These are phyloP conservation scores for Glandiceps talaboti DNA, from an alignment of 53 echinoderm and acorn worm species.

Conservation along the genomic window DNA sequence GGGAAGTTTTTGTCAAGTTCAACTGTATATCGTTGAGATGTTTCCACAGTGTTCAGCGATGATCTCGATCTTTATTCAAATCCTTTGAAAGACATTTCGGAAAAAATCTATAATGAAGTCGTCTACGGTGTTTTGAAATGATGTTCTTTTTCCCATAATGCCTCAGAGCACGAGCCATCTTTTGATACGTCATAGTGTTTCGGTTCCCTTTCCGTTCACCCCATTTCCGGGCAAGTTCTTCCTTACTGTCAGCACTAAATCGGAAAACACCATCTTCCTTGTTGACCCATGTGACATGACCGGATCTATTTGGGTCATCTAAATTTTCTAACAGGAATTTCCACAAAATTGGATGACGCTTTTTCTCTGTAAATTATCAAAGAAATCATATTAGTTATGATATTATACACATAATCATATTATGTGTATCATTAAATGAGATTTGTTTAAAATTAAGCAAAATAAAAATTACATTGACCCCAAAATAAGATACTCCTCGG, in stretches of 20 bases:
- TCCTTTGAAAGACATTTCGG: too few relatives aligned
- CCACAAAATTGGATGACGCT: too few relatives aligned
- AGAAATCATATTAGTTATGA: too few relatives aligned
- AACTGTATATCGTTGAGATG: too few relatives aligned
- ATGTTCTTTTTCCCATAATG: slow-evolving; percentile 79
- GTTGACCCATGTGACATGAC: slow-evolving; percentile 73
- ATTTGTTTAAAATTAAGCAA: too few relatives aligned
- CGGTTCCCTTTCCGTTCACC: slow-evolving; percentile 68
- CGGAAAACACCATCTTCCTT: slow-evolving; percentile 65
- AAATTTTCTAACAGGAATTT: slow-evolving; percentile 76
- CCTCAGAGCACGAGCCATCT: slow-evolving; percentile 93
- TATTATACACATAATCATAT: too few relatives aligned
- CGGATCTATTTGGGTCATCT: slow-evolving; percentile 39
- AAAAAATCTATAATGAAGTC: slow-evolving; percentile 85
- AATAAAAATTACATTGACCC: too few relatives aligned
- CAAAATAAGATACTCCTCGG: too few relatives aligned
- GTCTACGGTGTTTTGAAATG: slow-evolving; percentile 69
- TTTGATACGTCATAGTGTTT: slow-evolving; percentile 95
- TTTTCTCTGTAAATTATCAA: not conserved
- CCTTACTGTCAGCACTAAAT: slow-evolving; percentile 75
- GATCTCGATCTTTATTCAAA: too few relatives aligned
- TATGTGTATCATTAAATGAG: too few relatives aligned
- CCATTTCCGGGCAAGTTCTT: slow-evolving; percentile 87
- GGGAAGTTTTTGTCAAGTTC: too few relatives aligned
- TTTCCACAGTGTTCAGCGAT: too few relatives aligned